Evolutionary conservation across 2,888 invertebrate species (phyloP).

Genomic region (Scrobipalpa atriplicella): DNA sequence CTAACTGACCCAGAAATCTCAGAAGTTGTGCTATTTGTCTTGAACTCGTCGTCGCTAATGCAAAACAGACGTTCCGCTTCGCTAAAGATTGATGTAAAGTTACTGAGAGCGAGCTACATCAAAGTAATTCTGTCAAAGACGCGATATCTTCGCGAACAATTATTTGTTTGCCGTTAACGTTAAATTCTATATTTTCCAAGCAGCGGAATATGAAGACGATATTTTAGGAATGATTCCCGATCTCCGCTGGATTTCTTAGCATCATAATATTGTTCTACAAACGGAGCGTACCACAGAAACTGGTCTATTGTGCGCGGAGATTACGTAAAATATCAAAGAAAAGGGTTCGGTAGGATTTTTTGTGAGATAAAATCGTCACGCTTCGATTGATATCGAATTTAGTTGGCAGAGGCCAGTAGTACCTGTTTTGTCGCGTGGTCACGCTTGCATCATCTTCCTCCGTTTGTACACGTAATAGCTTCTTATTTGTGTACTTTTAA

Average conservation of each 20-base stretch:
- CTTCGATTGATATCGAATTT: conserved; percentile 75
- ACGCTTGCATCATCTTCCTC: conserved; percentile 53
- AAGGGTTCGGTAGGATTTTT: conserved; percentile 62
- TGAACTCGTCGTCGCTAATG: conserved; percentile 27
- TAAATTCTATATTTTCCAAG: background rate
- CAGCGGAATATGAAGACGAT: background rate
- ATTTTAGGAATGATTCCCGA: conserved; percentile 8
- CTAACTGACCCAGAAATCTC: conserved; percentile 40
- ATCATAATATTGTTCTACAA: conserved; percentile 47
- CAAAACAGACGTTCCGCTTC: conserved; percentile 29
- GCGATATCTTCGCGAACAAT: conserved; percentile 8
- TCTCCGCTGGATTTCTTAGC: conserved; percentile 26
- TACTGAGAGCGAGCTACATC: conserved; percentile 21
- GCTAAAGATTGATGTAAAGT: conserved; percentile 28
- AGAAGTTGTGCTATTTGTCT: conserved; percentile 35
- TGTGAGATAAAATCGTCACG: conserved; percentile 70
- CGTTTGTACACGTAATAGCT: conserved; percentile 65
- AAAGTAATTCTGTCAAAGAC: conserved; percentile 25
- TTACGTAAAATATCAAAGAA: conserved; percentile 67
- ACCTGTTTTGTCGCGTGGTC: conserved; percentile 72
- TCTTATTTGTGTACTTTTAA: conserved; percentile 71
- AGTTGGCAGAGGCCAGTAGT: conserved; percentile 60
- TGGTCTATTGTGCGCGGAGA: conserved; percentile 61
- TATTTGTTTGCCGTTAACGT: conserved; percentile 11
- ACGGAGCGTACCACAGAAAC: conserved; percentile 43